Evolutionary conservation across 2,113 vertebrate species (phyloP), one percentile per base, ranked within the genome.

Genomic region (Shinisaurus crocodilurus): DNA sequence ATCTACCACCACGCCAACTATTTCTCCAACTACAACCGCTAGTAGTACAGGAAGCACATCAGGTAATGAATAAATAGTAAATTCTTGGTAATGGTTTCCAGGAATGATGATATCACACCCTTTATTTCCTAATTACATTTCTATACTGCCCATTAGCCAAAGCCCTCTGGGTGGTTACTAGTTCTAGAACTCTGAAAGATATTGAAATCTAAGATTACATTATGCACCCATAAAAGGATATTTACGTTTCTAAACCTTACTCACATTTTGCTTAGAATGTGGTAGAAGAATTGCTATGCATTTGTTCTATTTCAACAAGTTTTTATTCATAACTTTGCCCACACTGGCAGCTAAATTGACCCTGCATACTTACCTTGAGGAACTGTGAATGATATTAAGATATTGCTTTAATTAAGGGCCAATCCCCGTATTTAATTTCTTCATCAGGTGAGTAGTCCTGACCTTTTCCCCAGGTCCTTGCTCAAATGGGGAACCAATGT

Each of bases 21-120:
- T 72, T 90, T 88, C 90, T 90, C 94, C 88, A 90, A 87, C 40
- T 18, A 1, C 25, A 9, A 82, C 34, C 10, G 10, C 69, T 70
- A 70, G 29, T 32, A 10, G 29, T 5, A 25, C 65, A 67, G 5
- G 3, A 27, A 67, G 65, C 29, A 70, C 69, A 3, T 34, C 69
- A 63, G 60, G 60, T 63, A 63, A 63, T 63, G 60, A 63, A 18
- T 20, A 63, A 63, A 20, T 63, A 63, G 15, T 3, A 63, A 63
- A 63, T 2, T 63, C 20, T 2, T 20, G 60, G 50, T 54, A 54
- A n/a, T n/a, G n/a, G n/a, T n/a, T n/a, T n/a, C n/a, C n/a, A n/a
- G n/a, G n/a, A n/a, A n/a, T 54, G 50, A 12, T 7, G 50, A 12
- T 5, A 54, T 54, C 10, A 54, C 10, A 9, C 50, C 6, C 12